A percentile compares a stretch with the other conserved stretches of the same genome.
Conservation (phyloP, 1,140 invertebrate species). For the Bilobella aurantiaca region DNA sequence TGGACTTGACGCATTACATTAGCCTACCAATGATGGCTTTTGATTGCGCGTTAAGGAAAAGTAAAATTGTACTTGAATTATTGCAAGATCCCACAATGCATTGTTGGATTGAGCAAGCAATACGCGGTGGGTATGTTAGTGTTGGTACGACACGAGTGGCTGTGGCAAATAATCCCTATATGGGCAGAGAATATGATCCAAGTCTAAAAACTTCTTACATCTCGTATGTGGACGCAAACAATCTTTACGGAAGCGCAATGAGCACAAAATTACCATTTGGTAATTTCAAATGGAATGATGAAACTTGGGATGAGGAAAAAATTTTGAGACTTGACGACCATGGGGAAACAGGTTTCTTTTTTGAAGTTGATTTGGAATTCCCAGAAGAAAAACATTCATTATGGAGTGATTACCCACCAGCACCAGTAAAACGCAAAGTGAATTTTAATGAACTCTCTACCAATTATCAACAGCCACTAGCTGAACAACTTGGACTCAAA, state of each 20-base stretch:
- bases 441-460: slow-evolving; percentile 12
- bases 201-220: slow-evolving; percentile 38
- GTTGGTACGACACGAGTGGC: slow-evolving; percentile 38
- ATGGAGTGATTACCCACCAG: slow-evolving; percentile 46
- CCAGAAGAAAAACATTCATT: slow-evolving; percentile 42
- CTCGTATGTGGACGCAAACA: slow-evolving; percentile 46
- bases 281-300: slow-evolving; percentile 10
- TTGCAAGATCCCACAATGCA: slow-evolving; percentile 42
- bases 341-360: slow-evolving; percentile 42
- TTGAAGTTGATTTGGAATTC: slow-evolving; percentile 42
- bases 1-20: slow-evolving; percentile 10
- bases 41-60: slow-evolving; percentile 1
- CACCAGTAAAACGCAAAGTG: too few relatives aligned
- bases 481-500: not conserved
- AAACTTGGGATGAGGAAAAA: not conserved
- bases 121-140: slow-evolving; percentile 37
- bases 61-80: slow-evolving; percentile 38
- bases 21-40: slow-evolving; percentile 3
- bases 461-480: slow-evolving; percentile 5
- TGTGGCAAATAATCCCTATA: slow-evolving; percentile 43
- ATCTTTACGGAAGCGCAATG: slow-evolving; percentile 36
- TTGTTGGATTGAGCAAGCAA: slow-evolving; percentile 39
- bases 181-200: slow-evolving; percentile 40
- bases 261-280: slow-evolving; percentile 15
- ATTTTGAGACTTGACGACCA: too few relatives aligned